Percentiles rank a stretch among this genome's conserved stretches.
phyloP scores from a whole-genome alignment of 2,113 vertebrate species.

The Rhinolophus sinicus region DNA sequence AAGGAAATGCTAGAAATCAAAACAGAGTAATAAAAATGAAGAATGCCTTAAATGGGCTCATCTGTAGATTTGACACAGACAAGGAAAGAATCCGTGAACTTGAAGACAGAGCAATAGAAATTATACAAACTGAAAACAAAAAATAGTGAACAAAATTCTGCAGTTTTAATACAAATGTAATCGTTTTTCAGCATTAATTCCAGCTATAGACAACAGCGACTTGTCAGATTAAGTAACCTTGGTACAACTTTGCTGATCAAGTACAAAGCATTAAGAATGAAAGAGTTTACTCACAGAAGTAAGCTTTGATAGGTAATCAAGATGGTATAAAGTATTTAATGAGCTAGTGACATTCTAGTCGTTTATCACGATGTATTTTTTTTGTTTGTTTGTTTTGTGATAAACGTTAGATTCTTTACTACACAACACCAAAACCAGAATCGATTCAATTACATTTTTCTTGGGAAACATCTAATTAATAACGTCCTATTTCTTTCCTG shows the following conservation, averaged over 20 bases:
- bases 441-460: background rate
- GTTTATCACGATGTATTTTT: slow-evolving; percentile 19
- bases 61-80: background rate
- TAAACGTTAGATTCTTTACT: background rate
- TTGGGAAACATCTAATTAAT: background rate
- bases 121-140: background rate
- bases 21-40: slow-evolving; percentile 24
- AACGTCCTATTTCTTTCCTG: background rate
- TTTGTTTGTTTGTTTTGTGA: background rate
- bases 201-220: background rate
- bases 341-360: background rate
- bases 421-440: background rate
- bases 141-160: background rate
- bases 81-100: background rate
- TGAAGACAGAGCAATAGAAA: background rate
- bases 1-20: slow-evolving; percentile 24
- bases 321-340: background rate
- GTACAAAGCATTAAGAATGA: background rate
- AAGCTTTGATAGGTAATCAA: background rate
- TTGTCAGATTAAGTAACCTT: slow-evolving; percentile 27
- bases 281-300: background rate
- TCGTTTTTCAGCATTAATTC: background rate
- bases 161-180: slow-evolving; percentile 7
- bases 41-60: background rate
- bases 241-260: slow-evolving; percentile 19